Percentiles rank a stretch among this genome's conserved stretches.
phyloP scores from a whole-genome alignment of 2,888 invertebrate genomes.

The Strigamia crassipes region DNA sequence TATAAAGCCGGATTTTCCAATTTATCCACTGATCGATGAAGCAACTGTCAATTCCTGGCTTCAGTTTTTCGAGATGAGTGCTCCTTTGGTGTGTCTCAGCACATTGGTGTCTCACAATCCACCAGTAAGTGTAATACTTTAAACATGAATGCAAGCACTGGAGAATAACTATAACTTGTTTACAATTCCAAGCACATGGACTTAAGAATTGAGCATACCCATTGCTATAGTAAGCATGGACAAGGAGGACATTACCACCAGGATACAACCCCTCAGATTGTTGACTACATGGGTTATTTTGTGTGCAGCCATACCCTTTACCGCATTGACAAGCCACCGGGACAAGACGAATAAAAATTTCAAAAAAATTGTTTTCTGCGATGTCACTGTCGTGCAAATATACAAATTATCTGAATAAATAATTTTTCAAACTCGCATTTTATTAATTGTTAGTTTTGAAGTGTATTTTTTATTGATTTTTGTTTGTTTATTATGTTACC shows the following conservation, averaged over 20 bases:
- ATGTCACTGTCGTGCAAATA: too few relatives aligned
- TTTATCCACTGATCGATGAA: constrained; percentile 71
- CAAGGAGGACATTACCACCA: constrained; percentile 62
- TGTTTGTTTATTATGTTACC: too few relatives aligned
- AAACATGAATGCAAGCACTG: neutral
- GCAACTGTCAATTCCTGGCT: constrained; percentile 82
- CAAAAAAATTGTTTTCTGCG: too few relatives aligned
- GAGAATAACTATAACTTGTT: neutral
- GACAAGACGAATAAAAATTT: too few relatives aligned
- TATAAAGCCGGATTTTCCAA: constrained; percentile 77
- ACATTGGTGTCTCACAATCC: constrained; percentile 84
- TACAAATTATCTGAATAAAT: too few relatives aligned
- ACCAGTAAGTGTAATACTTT: constrained; percentile 64
- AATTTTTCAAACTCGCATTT: too few relatives aligned
- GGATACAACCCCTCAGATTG: constrained; percentile 60
- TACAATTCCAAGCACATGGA: constrained; percentile 54
- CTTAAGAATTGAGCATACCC: constrained; percentile 63
- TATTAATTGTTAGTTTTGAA: too few relatives aligned
- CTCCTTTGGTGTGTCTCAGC: constrained; percentile 85
- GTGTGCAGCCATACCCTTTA: neutral
- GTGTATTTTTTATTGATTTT: too few relatives aligned
- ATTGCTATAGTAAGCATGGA: constrained; percentile 59
- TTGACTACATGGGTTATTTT: neutral
- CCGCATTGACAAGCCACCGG: neutral
- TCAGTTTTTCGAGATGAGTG: constrained; percentile 85